phyloP scores from a whole-genome alignment of 2,888 invertebrate species.

The Brachyopa scutellaris region DNA sequence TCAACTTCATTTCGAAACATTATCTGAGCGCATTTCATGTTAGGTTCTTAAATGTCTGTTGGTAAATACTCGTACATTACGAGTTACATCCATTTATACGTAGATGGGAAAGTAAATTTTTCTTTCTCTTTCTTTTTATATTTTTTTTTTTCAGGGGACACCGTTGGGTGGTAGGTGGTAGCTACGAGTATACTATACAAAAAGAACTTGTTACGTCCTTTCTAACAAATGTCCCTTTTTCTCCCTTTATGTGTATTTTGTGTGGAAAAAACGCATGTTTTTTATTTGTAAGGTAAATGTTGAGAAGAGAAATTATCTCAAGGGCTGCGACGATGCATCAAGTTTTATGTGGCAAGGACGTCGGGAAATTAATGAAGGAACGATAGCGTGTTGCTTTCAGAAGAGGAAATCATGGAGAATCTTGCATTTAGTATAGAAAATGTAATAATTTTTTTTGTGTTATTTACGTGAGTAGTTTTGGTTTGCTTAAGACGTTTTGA shows the following conservation, averaged over 20 bases:
- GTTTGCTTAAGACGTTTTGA: neutral
- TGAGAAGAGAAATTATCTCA: conserved; percentile 41
- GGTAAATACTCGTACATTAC: conserved; percentile 57
- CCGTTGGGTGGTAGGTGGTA: conserved; percentile 45
- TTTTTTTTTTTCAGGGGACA: conserved; percentile 46
- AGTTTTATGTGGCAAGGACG: conserved; percentile 41
- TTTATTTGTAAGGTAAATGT: conserved; percentile 31
- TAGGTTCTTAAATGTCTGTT: conserved; percentile 47
- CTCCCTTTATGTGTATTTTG: neutral
- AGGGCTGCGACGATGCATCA: conserved; percentile 63
- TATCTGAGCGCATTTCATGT: conserved; percentile 45
- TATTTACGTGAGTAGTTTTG: neutral
- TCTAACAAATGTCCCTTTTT: conserved; percentile 19
- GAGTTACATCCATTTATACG: conserved; percentile 31
- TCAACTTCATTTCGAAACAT: conserved; percentile 32
- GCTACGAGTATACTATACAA: no score
- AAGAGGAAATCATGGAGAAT: neutral
- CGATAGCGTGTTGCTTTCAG: conserved; percentile 45
- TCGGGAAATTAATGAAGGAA: conserved; percentile 34
- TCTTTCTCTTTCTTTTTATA: neutral
- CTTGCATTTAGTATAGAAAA: neutral
- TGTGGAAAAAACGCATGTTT: conserved; percentile 29
- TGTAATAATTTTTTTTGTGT: neutral
- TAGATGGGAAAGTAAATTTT: conserved; percentile 22
- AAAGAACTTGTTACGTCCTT: conserved; percentile 54